Percentiles rank a stretch among this genome's conserved stretches.
Evolutionary conservation across 2,113 vertebrate genomes (phyloP).

Genomic region (Tychaedon coryphoeus): DNA sequence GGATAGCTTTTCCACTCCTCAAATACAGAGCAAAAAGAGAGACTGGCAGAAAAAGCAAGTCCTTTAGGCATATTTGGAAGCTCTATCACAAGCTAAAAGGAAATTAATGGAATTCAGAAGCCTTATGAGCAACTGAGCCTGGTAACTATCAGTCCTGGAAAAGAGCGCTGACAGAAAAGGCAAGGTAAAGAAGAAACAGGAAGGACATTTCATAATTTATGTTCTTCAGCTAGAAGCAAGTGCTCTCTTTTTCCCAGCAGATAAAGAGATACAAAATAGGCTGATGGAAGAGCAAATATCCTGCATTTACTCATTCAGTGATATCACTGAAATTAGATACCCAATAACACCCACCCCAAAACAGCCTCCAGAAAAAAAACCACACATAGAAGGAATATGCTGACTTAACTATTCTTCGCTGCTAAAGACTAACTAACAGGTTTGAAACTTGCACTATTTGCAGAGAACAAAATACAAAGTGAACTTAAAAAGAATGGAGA

Average conservation of each 20-base stretch:
- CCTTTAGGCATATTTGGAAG: background rate
- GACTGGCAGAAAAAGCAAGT: background rate
- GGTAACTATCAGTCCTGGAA: background rate
- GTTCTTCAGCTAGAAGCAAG: background rate
- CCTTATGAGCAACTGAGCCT: background rate
- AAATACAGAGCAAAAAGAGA: background rate
- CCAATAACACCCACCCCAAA: background rate
- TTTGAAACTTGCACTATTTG: background rate
- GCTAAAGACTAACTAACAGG: background rate
- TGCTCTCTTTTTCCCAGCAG: background rate
- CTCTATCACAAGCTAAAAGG: background rate
- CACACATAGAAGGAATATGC: background rate
- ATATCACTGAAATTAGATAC: background rate
- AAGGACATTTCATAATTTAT: background rate
- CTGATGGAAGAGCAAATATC: background rate
- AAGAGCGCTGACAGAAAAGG: background rate
- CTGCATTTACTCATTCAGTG: background rate
- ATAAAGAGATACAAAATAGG: background rate
- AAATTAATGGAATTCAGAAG: background rate
- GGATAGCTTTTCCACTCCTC: background rate
- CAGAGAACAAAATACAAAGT: background rate
- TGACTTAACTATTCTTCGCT: background rate
- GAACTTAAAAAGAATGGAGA: background rate
- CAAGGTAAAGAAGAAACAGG: background rate
- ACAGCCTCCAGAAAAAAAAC: background rate